phyloP scores from a whole-genome alignment of 2,113 vertebrate genomes.

The Struthio camelus region DNA sequence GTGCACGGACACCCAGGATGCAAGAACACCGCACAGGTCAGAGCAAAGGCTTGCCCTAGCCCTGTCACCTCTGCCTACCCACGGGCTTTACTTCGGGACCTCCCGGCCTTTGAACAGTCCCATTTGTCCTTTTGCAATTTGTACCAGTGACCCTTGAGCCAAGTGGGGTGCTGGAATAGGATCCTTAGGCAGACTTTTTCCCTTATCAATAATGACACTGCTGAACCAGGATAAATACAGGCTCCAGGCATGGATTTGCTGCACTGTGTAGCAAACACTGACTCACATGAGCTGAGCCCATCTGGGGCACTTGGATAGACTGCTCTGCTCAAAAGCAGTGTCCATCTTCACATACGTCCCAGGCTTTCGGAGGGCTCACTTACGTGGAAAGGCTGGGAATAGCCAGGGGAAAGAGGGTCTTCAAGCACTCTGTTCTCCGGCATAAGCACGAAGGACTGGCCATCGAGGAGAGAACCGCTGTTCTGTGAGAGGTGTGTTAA shows the following conservation, averaged over 20 bases:
- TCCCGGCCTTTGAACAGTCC: neutral
- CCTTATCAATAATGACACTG: neutral
- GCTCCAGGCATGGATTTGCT: neutral
- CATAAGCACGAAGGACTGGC: neutral
- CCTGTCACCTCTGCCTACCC: neutral
- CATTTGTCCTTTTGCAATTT: neutral
- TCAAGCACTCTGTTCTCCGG: neutral
- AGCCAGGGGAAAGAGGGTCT: conserved; percentile 76
- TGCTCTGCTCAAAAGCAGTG: neutral
- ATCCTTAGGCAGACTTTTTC: neutral
- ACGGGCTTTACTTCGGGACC: fast-evolving
- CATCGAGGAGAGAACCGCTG: conserved; percentile 49
- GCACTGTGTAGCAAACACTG: fast-evolving
- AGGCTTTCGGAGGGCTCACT: conserved; percentile 22
- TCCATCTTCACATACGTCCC: fast-evolving
- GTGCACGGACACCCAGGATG: fast-evolving
- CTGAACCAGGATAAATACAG: neutral
- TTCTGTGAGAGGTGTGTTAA: conserved; percentile 40
- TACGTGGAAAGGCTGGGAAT: conserved; percentile 83
- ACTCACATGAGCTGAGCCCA: neutral
- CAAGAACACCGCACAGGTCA: fast-evolving
- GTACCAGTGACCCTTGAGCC: fast-evolving
- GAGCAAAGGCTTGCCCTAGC: neutral
- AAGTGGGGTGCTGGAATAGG: fast-evolving
- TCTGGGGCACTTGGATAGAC: fast-evolving